A percentile compares a stretch with the other conserved stretches of the same genome.
Conservation (phyloP, 2,797 vertebrate genomes). For the Fistularia commersonii region DNA sequence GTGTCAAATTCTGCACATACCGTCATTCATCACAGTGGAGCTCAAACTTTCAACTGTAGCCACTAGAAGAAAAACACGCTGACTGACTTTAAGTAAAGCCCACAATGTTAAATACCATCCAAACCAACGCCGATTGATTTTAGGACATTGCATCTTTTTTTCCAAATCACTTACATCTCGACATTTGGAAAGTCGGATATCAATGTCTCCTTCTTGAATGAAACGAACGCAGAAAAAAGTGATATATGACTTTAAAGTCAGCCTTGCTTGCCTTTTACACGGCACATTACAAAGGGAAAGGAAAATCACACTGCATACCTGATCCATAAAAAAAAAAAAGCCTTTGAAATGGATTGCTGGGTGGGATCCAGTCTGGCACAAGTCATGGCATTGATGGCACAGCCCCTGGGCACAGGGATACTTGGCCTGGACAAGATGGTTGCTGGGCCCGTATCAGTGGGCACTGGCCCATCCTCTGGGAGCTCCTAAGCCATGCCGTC, state of each 20-base stretch:
- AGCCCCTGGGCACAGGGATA: constrained; percentile 74
- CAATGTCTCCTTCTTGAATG: constrained; percentile 71
- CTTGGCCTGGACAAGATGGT: constrained; percentile 77
- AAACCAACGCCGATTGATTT: constrained; percentile 59
- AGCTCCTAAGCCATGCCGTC: constrained; percentile 80
- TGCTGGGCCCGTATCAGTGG: constrained; percentile 79
- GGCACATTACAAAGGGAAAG: constrained; percentile 79
- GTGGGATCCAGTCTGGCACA: constrained; percentile 78
- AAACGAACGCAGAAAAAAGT: constrained; percentile 65
- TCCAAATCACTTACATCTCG: constrained; percentile 66
- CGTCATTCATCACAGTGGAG: too few relatives aligned
- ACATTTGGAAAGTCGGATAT: constrained; percentile 75
- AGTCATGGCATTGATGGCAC: constrained; percentile 77
- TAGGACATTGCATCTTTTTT: constrained; percentile 49
- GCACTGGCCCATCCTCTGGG: constrained; percentile 76
- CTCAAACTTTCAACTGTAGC: too few relatives aligned
- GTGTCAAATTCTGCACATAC: too few relatives aligned
- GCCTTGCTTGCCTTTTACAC: constrained; percentile 75
- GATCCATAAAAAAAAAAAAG: constrained; percentile 78
- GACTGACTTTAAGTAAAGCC: too few relatives aligned
- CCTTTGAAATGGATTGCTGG: constrained; percentile 82
- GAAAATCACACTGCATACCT: constrained; percentile 82
- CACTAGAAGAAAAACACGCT: too few relatives aligned
- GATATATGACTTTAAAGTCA: constrained; percentile 72
- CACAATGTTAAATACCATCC: constrained; percentile 30